Percentiles rank a stretch among this genome's conserved stretches.
Evolutionary conservation across 1,140 invertebrate genomes (phyloP).

Genomic region (Cherax quadricarinatus): DNA sequence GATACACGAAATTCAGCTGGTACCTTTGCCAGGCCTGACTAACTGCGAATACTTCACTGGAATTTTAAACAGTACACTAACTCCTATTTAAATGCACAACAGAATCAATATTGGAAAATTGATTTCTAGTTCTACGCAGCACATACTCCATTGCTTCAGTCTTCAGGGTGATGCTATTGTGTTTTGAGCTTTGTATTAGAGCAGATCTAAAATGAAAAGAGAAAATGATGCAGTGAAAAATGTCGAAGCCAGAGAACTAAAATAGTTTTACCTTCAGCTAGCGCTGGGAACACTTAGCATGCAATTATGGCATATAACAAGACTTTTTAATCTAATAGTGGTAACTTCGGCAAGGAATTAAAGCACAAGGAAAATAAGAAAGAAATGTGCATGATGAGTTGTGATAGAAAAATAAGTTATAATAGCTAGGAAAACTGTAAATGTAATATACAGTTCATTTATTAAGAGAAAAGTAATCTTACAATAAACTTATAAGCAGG

Average conservation of each 20-base stretch:
- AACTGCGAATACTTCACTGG: conserved; percentile 17
- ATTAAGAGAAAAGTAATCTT: not conserved
- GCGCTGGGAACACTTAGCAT: not conserved
- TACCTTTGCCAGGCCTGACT: not conserved
- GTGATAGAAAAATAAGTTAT: not conserved
- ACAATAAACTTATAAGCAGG: not conserved
- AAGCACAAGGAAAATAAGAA: not conserved
- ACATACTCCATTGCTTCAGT: conserved; percentile 29
- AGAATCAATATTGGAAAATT: not conserved
- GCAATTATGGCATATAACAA: too few species aligned
- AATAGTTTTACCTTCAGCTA: not conserved
- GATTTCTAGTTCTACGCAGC: conserved; percentile 21
- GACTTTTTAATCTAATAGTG: too few species aligned
- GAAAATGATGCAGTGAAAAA: conserved; percentile 7
- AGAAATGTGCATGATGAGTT: not conserved
- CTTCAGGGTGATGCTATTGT: conserved; percentile 30
- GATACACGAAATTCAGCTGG: not conserved
- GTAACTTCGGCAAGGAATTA: not conserved
- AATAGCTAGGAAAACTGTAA: not conserved
- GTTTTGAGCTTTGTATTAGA: conserved; percentile 7
- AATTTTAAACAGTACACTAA: conserved; percentile 10
- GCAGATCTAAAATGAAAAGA: conserved; percentile 30
- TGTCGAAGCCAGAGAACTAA: not conserved
- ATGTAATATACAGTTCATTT: not conserved
- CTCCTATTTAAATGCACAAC: not conserved